Conservation (phyloP, 2,113 vertebrate genomes). For the Galbula dea region DNA sequence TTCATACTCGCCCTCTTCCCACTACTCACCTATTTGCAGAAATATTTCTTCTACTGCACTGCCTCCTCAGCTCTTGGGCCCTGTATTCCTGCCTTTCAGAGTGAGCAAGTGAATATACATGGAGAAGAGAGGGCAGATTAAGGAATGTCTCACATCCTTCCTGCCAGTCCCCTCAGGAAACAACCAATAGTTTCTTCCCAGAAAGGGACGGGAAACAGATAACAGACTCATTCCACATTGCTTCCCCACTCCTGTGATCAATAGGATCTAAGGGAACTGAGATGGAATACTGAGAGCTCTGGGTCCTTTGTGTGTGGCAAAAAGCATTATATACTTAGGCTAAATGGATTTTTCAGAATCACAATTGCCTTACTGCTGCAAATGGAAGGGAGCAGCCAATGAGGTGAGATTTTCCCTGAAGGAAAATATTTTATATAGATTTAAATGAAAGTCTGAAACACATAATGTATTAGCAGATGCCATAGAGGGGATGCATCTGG, state of each 20-base stretch:
- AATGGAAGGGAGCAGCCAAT: background rate
- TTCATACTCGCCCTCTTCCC: background rate
- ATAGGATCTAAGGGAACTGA: background rate
- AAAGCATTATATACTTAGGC: background rate
- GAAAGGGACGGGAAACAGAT: background rate
- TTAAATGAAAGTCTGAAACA: slow-evolving; percentile 17
- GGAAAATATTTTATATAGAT: background rate
- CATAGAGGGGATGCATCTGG: slow-evolving; percentile 24
- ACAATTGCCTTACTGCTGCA: background rate
- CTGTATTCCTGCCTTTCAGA: background rate
- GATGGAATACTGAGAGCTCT: background rate
- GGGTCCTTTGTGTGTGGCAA: background rate
- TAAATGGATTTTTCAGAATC: background rate
- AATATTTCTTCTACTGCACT: background rate
- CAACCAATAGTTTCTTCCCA: background rate
- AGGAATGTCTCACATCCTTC: background rate
- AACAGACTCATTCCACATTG: background rate
- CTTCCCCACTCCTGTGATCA: background rate
- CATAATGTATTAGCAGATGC: slow-evolving; percentile 5
- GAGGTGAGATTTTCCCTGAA: slow-evolving; percentile 20
- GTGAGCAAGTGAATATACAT: rapidly evolving
- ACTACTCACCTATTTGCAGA: background rate
- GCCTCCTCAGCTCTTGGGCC: background rate
- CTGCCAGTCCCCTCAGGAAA: background rate
- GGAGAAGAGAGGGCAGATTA: background rate